Conservation (phyloP, 2,113 vertebrate genomes). For the Callorhinus ursinus region DNA sequence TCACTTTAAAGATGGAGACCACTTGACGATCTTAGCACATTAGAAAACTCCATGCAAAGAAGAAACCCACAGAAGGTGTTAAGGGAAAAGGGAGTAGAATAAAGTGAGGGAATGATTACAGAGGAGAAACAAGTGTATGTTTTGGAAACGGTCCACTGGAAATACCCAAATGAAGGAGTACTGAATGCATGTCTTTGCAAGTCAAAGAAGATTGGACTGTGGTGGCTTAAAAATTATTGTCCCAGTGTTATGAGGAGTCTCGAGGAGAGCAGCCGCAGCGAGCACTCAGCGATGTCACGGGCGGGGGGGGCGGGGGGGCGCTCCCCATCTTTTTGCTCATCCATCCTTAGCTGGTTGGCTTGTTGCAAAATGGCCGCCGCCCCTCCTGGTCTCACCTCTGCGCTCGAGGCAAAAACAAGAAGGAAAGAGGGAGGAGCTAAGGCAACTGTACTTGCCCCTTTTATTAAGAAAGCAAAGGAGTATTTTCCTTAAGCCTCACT, state of each 20-base stretch:
- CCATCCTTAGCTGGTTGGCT: neutral
- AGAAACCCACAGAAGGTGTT: neutral
- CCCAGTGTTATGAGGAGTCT: neutral
- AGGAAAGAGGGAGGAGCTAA: neutral
- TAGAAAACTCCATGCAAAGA: neutral
- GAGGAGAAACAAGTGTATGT: neutral
- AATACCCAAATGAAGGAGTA: neutral
- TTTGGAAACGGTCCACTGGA: neutral
- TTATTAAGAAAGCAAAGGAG: neutral
- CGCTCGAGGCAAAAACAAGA: neutral
- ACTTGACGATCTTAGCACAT: neutral
- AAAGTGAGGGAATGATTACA: neutral
- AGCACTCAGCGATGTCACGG: accelerated
- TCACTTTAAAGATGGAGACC: neutral
- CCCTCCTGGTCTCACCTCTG: neutral
- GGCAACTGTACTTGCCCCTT: neutral
- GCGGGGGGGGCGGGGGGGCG: too few relatives aligned
- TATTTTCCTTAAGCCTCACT: neutral
- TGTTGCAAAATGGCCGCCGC: neutral
- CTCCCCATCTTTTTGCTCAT: too few relatives aligned
- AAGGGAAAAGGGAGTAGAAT: neutral
- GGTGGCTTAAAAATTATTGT: neutral
- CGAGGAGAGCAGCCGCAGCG: accelerated
- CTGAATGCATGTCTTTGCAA: neutral
- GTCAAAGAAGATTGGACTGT: neutral